A percentile compares a stretch with the other conserved stretches of the same genome.
phyloP scores from a whole-genome alignment of 1,140 invertebrate genomes.

The Drosophila subpulchrella region DNA sequence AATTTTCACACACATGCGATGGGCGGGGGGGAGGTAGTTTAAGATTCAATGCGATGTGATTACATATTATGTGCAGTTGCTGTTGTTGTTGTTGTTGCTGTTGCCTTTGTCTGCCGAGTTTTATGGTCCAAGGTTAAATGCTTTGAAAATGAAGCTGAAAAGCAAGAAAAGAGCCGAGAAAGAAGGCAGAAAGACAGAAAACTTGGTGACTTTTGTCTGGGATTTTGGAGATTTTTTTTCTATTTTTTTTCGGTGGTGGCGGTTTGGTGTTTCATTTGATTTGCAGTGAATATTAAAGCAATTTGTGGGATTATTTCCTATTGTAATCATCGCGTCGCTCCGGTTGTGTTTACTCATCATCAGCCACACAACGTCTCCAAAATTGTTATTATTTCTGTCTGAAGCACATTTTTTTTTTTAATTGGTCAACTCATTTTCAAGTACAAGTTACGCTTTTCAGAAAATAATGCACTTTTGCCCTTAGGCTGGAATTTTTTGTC shows the following conservation, averaged over 20 bases:
- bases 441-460: slow-evolving; percentile 35
- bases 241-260: slow-evolving; percentile 49
- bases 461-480: slow-evolving; percentile 27
- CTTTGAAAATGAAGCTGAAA: slow-evolving; percentile 67
- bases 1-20: slow-evolving; percentile 74
- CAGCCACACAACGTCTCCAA: slow-evolving; percentile 31
- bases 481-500: slow-evolving; percentile 39
- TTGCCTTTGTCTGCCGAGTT: slow-evolving; percentile 70
- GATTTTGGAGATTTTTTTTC: slow-evolving; percentile 25
- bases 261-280: slow-evolving; percentile 76
- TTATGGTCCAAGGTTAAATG: slow-evolving; percentile 84
- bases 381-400: slow-evolving; percentile 17
- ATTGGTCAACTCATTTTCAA: slow-evolving; percentile 71
- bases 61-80: slow-evolving; percentile 68
- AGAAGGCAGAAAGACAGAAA: slow-evolving; percentile 35
- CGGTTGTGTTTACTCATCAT: slow-evolving; percentile 61
- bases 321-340: slow-evolving; percentile 67
- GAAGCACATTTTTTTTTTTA: slow-evolving; percentile 16
- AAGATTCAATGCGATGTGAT: slow-evolving; percentile 81
- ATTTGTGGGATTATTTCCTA: slow-evolving; percentile 84
- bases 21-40: slow-evolving; percentile 30
- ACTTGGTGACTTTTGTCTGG: slow-evolving; percentile 78
- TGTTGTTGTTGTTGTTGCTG: slow-evolving; percentile 32
- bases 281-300: slow-evolving; percentile 84
- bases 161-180: slow-evolving; percentile 27